Evolutionary conservation across 2,888 invertebrate species (phyloP).

Genomic region (Eurois occulta): DNA sequence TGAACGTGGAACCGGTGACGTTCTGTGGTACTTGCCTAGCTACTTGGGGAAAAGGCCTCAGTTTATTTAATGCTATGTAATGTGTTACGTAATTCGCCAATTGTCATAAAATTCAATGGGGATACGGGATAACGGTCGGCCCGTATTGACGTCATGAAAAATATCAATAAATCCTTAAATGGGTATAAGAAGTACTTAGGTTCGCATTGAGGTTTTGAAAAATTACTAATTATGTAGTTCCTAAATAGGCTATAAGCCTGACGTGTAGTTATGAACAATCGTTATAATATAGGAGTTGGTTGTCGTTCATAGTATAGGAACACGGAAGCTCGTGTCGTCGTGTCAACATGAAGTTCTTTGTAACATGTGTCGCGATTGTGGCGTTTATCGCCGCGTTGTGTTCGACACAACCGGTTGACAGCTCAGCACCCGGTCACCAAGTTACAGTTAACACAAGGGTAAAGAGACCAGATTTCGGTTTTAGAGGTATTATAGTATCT

Average conservation of each 20-base stretch:
- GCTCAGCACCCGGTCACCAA: background rate
- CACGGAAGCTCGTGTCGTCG: background rate
- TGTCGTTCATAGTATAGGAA: background rate
- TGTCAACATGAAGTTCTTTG: background rate
- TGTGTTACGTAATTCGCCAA: background rate
- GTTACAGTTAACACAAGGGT: background rate
- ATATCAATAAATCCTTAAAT: background rate
- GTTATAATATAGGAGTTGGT: background rate
- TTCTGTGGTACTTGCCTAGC: background rate
- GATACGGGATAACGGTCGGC: background rate
- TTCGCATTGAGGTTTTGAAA: background rate
- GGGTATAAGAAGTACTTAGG: background rate
- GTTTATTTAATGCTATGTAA: background rate
- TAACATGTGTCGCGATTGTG: background rate
- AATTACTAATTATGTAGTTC: background rate
- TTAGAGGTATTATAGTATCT: fast-evolving
- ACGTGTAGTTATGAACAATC: background rate
- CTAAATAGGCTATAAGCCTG: background rate
- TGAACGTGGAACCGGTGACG: background rate
- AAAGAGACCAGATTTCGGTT: background rate
- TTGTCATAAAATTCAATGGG: background rate
- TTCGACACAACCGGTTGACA: background rate
- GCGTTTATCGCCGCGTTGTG: background rate
- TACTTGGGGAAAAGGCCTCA: background rate
- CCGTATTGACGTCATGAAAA: background rate